Evolutionary conservation across 2,797 vertebrate species (phyloP), one percentile per base, ranked within the genome.

Genomic region (Channallabes apus): DNA sequence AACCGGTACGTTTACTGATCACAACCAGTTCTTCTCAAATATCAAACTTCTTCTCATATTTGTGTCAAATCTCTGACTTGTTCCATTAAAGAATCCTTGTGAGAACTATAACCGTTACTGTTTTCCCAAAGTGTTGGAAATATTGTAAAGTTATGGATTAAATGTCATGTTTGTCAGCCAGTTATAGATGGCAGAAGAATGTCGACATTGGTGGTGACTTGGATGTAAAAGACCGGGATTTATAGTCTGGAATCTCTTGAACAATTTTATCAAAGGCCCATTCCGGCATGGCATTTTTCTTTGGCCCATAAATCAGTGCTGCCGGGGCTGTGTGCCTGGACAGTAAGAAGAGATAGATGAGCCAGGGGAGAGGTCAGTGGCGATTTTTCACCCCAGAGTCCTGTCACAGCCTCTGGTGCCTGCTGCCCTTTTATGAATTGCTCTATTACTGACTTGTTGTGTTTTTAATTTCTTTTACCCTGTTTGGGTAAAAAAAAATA

Each of bases 231-330:
- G 97, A 99, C 97, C 96, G 97, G 96, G 96, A 99, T 99, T 99
- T 99, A 99, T 99, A 95, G 96, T 97, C 93, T 94, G 94, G 96
- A 97, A 99, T 98, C 98, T 97, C 96, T 97, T 96, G 96, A 98
- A 99, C 97, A 99, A 99, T 99, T 99, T 99, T 99, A 99, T 99
- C 98, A 99, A 99, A 99, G 98, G 97, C 97, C 97, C 96, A 98
- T 99, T 99, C 98, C 97, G 95, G 96, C 95, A 95, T 98, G 95
- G 96, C 96, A 97, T 98, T 99, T 96, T 95, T 87, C 86, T 97
- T 98, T 97, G 96, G 95, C 95, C 95, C 96, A 98, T 99, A 99
- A 99, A 99, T 99, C 98, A 99, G 94, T 89, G 94, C 90, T 86
- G 94, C 94, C 90, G 96, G 95, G 95, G 97, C 98, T 97, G 97